Evolutionary conservation across 1,140 invertebrate species (phyloP).

Genomic region (Heliconius melpomene): DNA sequence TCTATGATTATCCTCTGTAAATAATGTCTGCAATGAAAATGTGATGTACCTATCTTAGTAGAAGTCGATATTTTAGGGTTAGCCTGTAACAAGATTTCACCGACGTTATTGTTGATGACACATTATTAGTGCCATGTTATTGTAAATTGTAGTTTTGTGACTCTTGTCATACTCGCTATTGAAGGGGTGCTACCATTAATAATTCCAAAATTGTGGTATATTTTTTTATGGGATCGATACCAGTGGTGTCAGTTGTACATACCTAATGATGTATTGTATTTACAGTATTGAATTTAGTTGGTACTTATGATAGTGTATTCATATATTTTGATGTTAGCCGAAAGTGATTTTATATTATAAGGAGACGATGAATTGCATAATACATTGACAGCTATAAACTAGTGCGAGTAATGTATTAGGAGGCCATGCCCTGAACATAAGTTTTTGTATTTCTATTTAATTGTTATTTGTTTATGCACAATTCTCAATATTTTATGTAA

Average conservation of each 20-base stretch:
- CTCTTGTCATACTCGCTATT: slow-evolving; percentile 82
- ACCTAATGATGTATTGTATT: slow-evolving; percentile 77
- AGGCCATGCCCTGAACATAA: slow-evolving; percentile 74
- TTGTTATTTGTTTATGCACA: slow-evolving; percentile 83
- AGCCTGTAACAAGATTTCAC: slow-evolving; percentile 82
- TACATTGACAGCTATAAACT: slow-evolving; percentile 76
- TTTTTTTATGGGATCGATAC: slow-evolving; percentile 79
- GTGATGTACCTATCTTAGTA: slow-evolving; percentile 75
- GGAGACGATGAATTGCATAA: slow-evolving; percentile 69
- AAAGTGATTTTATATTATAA: slow-evolving; percentile 80
- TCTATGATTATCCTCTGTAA: slow-evolving; percentile 76
- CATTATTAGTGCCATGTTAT: slow-evolving; percentile 81
- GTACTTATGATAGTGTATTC: slow-evolving; percentile 79
- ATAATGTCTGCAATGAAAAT: slow-evolving; percentile 74
- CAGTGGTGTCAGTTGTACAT: slow-evolving; percentile 80
- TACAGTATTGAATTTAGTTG: slow-evolving; percentile 80
- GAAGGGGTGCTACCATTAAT: slow-evolving; percentile 82
- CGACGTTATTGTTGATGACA: slow-evolving; percentile 76
- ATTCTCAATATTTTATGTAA: slow-evolving; percentile 82
- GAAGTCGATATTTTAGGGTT: slow-evolving; percentile 76
- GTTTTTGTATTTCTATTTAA: slow-evolving; percentile 80
- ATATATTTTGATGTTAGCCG: slow-evolving; percentile 75
- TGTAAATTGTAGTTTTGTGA: slow-evolving; percentile 80
- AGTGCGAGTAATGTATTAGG: slow-evolving; percentile 73
- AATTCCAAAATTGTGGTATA: slow-evolving; percentile 81